Evolutionary conservation across 2,797 vertebrate genomes (phyloP).

Genomic region (Chelidonichthys spinosus): DNA sequence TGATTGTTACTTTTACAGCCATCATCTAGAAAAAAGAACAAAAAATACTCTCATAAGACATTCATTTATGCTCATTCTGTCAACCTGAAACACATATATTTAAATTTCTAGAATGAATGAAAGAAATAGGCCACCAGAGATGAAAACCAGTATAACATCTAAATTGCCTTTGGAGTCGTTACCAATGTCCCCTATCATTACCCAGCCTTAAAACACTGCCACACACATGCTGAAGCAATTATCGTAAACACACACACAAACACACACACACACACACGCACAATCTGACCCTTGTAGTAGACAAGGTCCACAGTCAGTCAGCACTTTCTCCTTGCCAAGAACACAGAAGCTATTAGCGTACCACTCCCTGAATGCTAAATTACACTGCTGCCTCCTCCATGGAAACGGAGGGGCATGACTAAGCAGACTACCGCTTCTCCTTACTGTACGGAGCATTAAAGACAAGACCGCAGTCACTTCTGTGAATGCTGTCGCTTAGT

Average conservation of each 20-base stretch:
- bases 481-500: neutral
- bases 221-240: constrained; percentile 36
- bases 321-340: constrained; percentile 59
- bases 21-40: constrained; percentile 79
- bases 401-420: constrained; percentile 55
- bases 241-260: constrained; percentile 43
- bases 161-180: constrained; percentile 15
- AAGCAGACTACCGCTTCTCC: constrained; percentile 50
- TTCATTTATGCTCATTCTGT: neutral
- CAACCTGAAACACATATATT: neutral
- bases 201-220: constrained; percentile 20
- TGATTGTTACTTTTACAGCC: constrained; percentile 84
- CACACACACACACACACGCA: constrained; percentile 33
- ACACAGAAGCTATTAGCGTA: constrained; percentile 57
- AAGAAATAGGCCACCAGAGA: neutral
- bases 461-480: constrained; percentile 2
- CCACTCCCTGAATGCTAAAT: constrained; percentile 52
- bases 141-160: neutral
- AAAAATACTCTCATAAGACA: constrained; percentile 7
- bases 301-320: constrained; percentile 60
- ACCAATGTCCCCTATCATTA: constrained; percentile 29
- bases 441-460: constrained; percentile 28
- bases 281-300: constrained; percentile 51
- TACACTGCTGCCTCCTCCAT: constrained; percentile 37
- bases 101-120: too few relatives aligned